Evolutionary conservation across 2,888 invertebrate species (phyloP).

Genomic region (Clostera curtula): DNA sequence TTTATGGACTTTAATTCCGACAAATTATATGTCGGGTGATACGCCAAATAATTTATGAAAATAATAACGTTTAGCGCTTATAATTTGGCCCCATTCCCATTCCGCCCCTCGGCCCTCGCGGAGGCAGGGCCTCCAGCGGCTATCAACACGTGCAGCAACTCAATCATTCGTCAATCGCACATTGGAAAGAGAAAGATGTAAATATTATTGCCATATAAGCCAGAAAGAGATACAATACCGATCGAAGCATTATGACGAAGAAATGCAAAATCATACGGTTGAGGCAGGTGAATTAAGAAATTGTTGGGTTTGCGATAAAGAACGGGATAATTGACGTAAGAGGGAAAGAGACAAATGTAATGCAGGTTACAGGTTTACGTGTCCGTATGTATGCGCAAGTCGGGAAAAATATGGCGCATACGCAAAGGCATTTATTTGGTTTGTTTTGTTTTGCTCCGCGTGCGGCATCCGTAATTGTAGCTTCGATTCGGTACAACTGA

Average conservation of each 20-base stretch:
- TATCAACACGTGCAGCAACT: conserved; percentile 50
- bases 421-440: conserved; percentile 48
- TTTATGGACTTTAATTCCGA: not conserved
- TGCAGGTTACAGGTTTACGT: conserved; percentile 36
- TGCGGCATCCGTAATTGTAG: conserved; percentile 51
- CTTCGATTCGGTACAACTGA: conserved; percentile 47
- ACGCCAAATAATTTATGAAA: conserved; percentile 5
- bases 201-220: conserved; percentile 29
- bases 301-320: conserved; percentile 32
- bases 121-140: conserved; percentile 46
- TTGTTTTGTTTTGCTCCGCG: conserved; percentile 48
- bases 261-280: conserved; percentile 51
- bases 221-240: conserved; percentile 42
- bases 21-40: conserved; percentile 2
- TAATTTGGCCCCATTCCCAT: conserved; percentile 23
- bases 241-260: conserved; percentile 45
- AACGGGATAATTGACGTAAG: conserved; percentile 28
- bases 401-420: conserved; percentile 43
- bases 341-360: conserved; percentile 42
- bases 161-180: conserved; percentile 66
- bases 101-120: conserved; percentile 32
- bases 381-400: conserved; percentile 23
- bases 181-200: conserved; percentile 49
- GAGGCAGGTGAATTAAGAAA: conserved; percentile 39
- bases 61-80: conserved; percentile 14